A percentile compares a stretch with the other conserved stretches of the same genome.
Evolutionary conservation across 2,888 invertebrate species (phyloP).

Genomic region (Dascillus cervinus): DNA sequence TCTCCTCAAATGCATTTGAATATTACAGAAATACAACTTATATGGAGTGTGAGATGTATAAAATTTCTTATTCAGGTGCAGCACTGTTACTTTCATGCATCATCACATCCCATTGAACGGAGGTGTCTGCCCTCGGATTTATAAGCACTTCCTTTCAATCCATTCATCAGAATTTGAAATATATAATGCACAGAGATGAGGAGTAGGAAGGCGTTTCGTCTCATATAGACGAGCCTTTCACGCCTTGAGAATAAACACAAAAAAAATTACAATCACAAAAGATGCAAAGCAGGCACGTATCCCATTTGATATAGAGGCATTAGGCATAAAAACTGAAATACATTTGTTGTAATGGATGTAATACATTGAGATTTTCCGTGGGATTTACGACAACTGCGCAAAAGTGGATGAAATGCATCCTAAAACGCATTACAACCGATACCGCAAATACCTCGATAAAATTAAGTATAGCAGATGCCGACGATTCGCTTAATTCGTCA

Average conservation of each 20-base stretch:
- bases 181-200: constrained; percentile 22
- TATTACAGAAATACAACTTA: too few relatives aligned
- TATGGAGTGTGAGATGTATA: constrained; percentile 1
- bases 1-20: too few relatives aligned
- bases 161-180: constrained; percentile 22
- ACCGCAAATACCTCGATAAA: too few relatives aligned
- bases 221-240: constrained; percentile 20
- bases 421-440: too few relatives aligned
- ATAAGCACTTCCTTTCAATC: constrained; percentile 22
- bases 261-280: constrained; percentile 22
- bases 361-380: too few relatives aligned
- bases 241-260: constrained; percentile 21
- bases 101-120: constrained; percentile 20
- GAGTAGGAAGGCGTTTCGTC: constrained; percentile 18
- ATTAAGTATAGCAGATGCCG: too few relatives aligned
- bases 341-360: too few relatives aligned
- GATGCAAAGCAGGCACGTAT: constrained; percentile 25
- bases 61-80: constrained; percentile 19
- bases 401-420: too few relatives aligned
- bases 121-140: constrained; percentile 21
- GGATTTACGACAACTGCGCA: too few relatives aligned
- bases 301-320: constrained; percentile 13
- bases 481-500: too few relatives aligned
- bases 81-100: constrained; percentile 21
- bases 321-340: constrained; percentile 5